These are phyloP conservation scores for Drosophila subsilvestris DNA, from an alignment of 2,888 invertebrate genomes.

Conservation along the genomic window DNA sequence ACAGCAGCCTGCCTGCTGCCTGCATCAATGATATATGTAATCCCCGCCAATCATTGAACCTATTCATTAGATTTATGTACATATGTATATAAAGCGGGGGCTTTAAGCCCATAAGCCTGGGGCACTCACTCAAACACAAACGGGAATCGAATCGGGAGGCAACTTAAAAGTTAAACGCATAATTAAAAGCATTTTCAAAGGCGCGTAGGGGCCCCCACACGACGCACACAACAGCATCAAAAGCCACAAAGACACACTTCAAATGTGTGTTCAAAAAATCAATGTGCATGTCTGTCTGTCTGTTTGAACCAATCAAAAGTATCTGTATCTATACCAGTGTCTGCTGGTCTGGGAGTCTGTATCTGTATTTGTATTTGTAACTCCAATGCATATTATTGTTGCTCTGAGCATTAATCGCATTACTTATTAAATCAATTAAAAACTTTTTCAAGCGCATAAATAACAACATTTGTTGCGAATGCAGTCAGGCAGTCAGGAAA, in stretches of 20 bases:
- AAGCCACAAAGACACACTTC: slow-evolving; percentile 14
- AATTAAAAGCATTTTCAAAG: slow-evolving; percentile 75
- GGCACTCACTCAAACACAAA: slow-evolving; percentile 36
- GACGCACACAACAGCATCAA: slow-evolving; percentile 33
- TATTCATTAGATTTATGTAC: slow-evolving; percentile 29
- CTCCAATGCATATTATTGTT: slow-evolving; percentile 45
- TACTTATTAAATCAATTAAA: slow-evolving; percentile 78
- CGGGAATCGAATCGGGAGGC: neutral
- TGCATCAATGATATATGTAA: slow-evolving; percentile 14
- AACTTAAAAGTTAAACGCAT: slow-evolving; percentile 74
- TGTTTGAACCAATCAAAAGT: slow-evolving; percentile 11
- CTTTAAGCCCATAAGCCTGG: slow-evolving; percentile 30
- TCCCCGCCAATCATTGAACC: slow-evolving; percentile 27
- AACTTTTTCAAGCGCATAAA: slow-evolving; percentile 78
- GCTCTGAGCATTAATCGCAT: slow-evolving; percentile 68
- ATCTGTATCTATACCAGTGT: slow-evolving; percentile 2
- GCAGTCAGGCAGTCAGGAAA: slow-evolving; percentile 2
- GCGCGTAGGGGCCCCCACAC: slow-evolving; percentile 13
- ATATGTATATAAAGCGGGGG: neutral
- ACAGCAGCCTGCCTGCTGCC: neutral
- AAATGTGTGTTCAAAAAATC: slow-evolving; percentile 7
- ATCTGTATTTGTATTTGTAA: slow-evolving; percentile 2
- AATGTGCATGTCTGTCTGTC: too few relatives aligned
- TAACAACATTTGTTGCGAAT: slow-evolving; percentile 68
- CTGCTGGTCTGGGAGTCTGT: neutral